Percentiles rank a stretch among this genome's conserved stretches.
Conservation (phyloP, 2,888 invertebrate genomes). For the Brachynemurus nebulosus region DNA sequence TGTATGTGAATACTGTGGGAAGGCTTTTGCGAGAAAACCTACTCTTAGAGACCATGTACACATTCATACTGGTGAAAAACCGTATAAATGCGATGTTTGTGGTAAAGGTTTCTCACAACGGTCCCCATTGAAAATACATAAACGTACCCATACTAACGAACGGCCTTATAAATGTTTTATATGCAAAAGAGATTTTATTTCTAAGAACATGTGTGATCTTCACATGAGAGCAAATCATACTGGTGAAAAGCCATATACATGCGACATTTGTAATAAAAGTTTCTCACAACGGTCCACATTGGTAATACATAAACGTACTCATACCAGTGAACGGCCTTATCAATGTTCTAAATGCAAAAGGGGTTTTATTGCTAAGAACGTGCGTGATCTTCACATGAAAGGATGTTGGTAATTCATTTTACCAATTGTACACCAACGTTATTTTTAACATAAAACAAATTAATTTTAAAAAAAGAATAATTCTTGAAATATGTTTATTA, state of each 20-base stretch:
- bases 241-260: slow-evolving; percentile 37
- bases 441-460: too few species aligned
- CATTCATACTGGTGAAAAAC: slow-evolving; percentile 36
- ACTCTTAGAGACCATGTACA: too few species aligned
- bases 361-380: slow-evolving; percentile 47
- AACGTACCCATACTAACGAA: slow-evolving; percentile 44
- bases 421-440: too few species aligned
- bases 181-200: slow-evolving; percentile 47
- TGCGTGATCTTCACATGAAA: slow-evolving; percentile 46
- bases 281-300: slow-evolving; percentile 34
- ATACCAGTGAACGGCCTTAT: slow-evolving; percentile 38
- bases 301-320: slow-evolving; percentile 36
- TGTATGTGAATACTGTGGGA: too few species aligned
- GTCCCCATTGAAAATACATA: slow-evolving; percentile 44
- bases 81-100: slow-evolving; percentile 43
- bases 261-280: slow-evolving; percentile 39
- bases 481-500: too few species aligned
- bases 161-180: slow-evolving; percentile 42
- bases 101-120: slow-evolving; percentile 37
- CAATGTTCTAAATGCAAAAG: slow-evolving; percentile 39
- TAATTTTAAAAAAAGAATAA: too few species aligned
- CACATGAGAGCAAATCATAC: slow-evolving; percentile 36
- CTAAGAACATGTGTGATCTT: slow-evolving; percentile 43
- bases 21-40: too few species aligned
- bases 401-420: too few species aligned